Evolutionary conservation across 2,888 invertebrate species (phyloP).

Genomic region (Myathropa florea): DNA sequence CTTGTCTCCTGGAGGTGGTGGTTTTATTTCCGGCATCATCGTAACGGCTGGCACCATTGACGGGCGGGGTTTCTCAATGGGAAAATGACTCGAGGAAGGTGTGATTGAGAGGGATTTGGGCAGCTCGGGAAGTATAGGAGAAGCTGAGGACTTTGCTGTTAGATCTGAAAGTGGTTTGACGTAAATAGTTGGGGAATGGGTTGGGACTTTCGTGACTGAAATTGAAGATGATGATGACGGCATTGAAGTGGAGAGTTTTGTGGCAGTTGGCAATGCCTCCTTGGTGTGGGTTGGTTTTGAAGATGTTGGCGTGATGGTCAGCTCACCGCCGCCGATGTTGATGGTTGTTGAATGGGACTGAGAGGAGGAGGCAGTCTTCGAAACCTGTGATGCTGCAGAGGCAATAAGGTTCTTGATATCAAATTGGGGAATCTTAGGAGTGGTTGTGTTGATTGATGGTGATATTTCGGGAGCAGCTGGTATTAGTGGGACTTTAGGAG

Average conservation of each 20-base stretch:
- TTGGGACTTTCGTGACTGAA: conserved; percentile 72
- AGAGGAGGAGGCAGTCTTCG: conserved; percentile 62
- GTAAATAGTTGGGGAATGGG: conserved; percentile 63
- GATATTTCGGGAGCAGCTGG: conserved; percentile 21
- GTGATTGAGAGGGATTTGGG: conserved; percentile 75
- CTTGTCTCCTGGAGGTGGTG: conserved; percentile 33
- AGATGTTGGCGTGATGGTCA: conserved; percentile 73
- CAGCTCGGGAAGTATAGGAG: conserved; percentile 71
- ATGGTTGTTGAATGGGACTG: conserved; percentile 72
- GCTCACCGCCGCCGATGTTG: conserved; percentile 73
- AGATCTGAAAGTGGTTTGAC: conserved; percentile 69
- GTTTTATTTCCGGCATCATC: conserved; percentile 54
- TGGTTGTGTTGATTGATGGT: not conserved
- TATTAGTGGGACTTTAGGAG: conserved; percentile 61
- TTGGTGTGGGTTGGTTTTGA: conserved; percentile 56
- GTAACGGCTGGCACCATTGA: conserved; percentile 55
- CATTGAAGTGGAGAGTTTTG: conserved; percentile 53
- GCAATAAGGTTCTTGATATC: conserved; percentile 73
- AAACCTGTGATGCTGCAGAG: conserved; percentile 72
- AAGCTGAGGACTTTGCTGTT: conserved; percentile 31
- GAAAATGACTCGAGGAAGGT: conserved; percentile 68
- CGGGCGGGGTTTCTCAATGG: conserved; percentile 59
- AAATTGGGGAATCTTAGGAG: conserved; percentile 72
- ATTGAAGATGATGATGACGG: conserved; percentile 57
- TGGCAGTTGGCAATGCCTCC: conserved; percentile 40